A percentile compares a stretch with the other conserved stretches of the same genome.
Conservation (phyloP, 1,140 invertebrate genomes). For the Pentalonia nigronervosa region DNA sequence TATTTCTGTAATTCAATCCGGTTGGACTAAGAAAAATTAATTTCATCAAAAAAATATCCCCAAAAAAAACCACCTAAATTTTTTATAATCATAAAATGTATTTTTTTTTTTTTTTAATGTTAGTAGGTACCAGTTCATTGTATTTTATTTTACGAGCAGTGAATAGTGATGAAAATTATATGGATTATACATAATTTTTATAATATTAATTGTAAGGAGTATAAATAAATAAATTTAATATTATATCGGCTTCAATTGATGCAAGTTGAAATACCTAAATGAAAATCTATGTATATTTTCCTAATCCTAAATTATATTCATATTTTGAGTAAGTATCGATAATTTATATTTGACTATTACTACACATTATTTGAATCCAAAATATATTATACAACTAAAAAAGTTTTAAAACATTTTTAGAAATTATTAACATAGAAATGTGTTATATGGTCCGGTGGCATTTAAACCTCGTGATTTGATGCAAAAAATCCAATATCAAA, state of each 20-base stretch:
- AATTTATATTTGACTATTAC: background rate
- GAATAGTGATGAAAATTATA: background rate
- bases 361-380: background rate
- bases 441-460: background rate
- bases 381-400: background rate
- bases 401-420: background rate
- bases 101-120: background rate
- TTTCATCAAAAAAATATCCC: background rate
- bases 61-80: slow-evolving; percentile 28
- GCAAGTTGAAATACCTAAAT: background rate
- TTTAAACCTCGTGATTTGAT: background rate
- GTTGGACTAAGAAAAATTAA: slow-evolving; percentile 4
- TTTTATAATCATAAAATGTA: background rate
- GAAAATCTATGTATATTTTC: background rate
- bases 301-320: background rate
- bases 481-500: background rate
- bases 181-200: background rate
- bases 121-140: background rate
- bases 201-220: slow-evolving; percentile 13
- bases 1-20: slow-evolving; percentile 38
- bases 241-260: background rate
- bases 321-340: background rate
- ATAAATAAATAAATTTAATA: background rate
- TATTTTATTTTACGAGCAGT: background rate
- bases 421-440: background rate